Percentiles rank a stretch among this genome's conserved stretches.
These are phyloP conservation scores for Clitarchus hookeri DNA, from an alignment of 2,888 invertebrate species.

Conservation along the genomic window DNA sequence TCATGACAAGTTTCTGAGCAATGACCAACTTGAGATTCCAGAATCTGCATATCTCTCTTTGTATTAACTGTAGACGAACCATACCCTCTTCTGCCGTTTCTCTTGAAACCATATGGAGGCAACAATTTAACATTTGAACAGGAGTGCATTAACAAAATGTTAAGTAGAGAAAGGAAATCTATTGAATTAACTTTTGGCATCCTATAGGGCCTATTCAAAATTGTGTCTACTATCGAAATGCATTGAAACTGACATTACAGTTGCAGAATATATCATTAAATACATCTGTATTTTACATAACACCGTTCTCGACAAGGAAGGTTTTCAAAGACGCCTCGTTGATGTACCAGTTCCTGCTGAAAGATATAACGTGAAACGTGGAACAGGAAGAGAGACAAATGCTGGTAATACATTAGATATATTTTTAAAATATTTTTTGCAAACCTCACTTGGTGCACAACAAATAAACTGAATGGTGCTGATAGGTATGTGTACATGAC, in stretches of 20 bases:
- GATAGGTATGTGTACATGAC: neutral
- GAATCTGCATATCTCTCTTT: slow-evolving; percentile 35
- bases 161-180: slow-evolving; percentile 30
- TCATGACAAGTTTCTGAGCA: slow-evolving; percentile 39
- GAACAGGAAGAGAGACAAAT: neutral
- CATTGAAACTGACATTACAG: slow-evolving; percentile 33
- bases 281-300: slow-evolving; percentile 32
- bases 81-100: slow-evolving; percentile 31
- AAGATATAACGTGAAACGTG: neutral
- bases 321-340: slow-evolving; percentile 3
- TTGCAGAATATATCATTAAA: slow-evolving; percentile 35
- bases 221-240: slow-evolving; percentile 35
- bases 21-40: slow-evolving; percentile 40
- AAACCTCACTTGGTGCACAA: neutral
- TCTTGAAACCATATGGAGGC: slow-evolving; percentile 33
- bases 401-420: neutral
- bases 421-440: neutral
- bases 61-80: slow-evolving; percentile 35
- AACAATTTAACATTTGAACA: slow-evolving; percentile 31
- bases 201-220: slow-evolving; percentile 31
- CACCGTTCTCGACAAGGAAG: slow-evolving; percentile 34
- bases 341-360: neutral
- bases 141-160: slow-evolving; percentile 31
- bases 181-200: slow-evolving; percentile 37
- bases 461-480: neutral